Percentiles rank a stretch among this genome's conserved stretches.
phyloP scores from a whole-genome alignment of 1,140 invertebrate genomes.

The Trichonephila inaurata region DNA sequence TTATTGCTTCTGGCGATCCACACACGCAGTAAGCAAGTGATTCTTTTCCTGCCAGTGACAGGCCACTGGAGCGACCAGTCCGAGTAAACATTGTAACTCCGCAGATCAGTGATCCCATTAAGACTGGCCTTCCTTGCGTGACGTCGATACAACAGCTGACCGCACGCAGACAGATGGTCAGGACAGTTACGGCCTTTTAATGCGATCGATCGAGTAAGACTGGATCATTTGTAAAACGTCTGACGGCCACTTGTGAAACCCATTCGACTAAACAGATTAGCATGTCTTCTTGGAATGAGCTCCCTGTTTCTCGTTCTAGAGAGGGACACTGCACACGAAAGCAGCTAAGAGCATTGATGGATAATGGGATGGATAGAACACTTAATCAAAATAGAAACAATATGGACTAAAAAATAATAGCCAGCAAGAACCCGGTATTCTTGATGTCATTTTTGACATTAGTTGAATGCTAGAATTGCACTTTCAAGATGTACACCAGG shows the following conservation, averaged over 20 bases:
- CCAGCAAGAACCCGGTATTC: too few species aligned
- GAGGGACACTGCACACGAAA: too few species aligned
- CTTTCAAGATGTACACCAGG: too few species aligned
- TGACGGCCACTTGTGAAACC: neutral
- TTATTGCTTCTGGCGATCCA: too few species aligned
- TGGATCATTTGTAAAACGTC: slow-evolving; percentile 10
- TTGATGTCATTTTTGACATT: too few species aligned
- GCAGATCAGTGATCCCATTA: slow-evolving; percentile 60
- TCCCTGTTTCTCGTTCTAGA: too few species aligned
- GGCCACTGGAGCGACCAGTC: neutral
- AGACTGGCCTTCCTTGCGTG: neutral
- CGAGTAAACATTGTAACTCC: slow-evolving; percentile 54
- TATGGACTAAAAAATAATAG: too few species aligned
- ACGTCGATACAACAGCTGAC: slow-evolving; percentile 52
- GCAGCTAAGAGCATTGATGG: too few species aligned
- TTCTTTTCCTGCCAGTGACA: neutral
- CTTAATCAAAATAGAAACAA: too few species aligned
- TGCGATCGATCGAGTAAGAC: slow-evolving; percentile 16
- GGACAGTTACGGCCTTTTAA: neutral
- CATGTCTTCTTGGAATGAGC: too few species aligned
- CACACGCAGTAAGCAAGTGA: neutral
- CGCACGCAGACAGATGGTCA: slow-evolving; percentile 46
- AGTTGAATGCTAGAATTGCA: too few species aligned
- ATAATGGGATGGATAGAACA: too few species aligned
- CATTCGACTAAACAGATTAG: neutral